Evolutionary conservation across 2,113 vertebrate genomes (phyloP).

Genomic region (Physeter macrocephalus): DNA sequence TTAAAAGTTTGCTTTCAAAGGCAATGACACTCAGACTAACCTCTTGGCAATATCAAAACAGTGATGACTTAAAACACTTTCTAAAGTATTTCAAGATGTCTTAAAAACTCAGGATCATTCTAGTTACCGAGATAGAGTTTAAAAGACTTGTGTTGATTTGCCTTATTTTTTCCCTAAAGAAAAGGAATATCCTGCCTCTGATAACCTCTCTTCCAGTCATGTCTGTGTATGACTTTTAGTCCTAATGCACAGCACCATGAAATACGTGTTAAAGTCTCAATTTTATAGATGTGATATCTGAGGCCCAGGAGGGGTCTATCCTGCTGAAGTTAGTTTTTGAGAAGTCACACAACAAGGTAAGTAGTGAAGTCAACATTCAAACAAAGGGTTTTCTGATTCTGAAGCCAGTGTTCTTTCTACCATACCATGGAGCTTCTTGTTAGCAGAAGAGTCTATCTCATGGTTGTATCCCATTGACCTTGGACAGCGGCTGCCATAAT

Average conservation of each 20-base stretch:
- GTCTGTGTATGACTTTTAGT: not conserved
- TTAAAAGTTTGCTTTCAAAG: constrained; percentile 69
- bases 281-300: not conserved
- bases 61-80: constrained; percentile 48
- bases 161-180: constrained; percentile 33
- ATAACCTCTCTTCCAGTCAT: not conserved
- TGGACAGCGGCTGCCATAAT: not conserved
- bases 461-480: not conserved
- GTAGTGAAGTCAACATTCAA: not conserved
- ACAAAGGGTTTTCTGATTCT: not conserved
- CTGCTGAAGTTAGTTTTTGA: not conserved
- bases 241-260: not conserved
- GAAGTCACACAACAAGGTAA: not conserved
- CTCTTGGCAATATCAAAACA: constrained; percentile 59
- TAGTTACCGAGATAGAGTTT: not conserved
- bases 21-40: constrained; percentile 47
- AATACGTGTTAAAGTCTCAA: not conserved
- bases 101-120: constrained; percentile 41
- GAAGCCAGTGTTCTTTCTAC: not conserved
- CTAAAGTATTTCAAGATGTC: constrained; percentile 52
- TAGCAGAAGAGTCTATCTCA: not conserved
- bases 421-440: not conserved
- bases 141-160: constrained; percentile 32
- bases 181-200: constrained; percentile 10
- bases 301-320: not conserved